Evolutionary conservation across 2,113 vertebrate genomes (phyloP).

Genomic region (Cyanistes caeruleus): DNA sequence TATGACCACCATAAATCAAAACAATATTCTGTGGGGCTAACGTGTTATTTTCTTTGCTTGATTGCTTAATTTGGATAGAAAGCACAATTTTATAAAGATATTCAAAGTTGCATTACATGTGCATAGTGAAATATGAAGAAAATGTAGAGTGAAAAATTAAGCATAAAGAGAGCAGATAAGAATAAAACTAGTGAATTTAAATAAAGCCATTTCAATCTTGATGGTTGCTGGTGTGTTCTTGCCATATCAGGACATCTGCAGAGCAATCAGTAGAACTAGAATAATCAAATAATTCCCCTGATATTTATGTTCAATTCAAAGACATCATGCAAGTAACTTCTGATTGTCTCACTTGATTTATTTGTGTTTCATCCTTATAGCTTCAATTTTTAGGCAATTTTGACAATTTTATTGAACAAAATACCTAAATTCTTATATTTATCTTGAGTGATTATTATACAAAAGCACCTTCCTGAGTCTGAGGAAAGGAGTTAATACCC

Average conservation of each 20-base stretch:
- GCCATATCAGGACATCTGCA: conserved; percentile 19
- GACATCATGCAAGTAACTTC: neutral
- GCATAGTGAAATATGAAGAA: neutral
- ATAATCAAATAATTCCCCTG: conserved; percentile 45
- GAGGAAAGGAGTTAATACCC: neutral
- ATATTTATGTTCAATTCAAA: neutral
- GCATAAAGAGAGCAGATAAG: neutral
- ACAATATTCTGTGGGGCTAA: neutral
- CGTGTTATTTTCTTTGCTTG: neutral
- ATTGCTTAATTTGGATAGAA: conserved; percentile 16
- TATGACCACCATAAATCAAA: conserved; percentile 19
- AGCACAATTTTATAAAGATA: neutral
- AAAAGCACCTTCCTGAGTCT: neutral
- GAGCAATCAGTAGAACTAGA: conserved; percentile 35
- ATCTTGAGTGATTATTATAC: neutral
- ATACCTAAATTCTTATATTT: neutral
- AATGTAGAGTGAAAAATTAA: neutral
- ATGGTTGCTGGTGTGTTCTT: conserved; percentile 1
- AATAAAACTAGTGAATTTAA: conserved; percentile 8
- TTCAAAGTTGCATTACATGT: neutral
- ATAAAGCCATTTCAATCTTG: neutral
- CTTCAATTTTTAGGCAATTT: neutral
- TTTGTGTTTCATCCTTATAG: neutral
- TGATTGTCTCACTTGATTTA: neutral
- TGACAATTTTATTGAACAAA: neutral